Evolutionary conservation across 1,140 invertebrate genomes (phyloP), one percentile per base, ranked within the genome.

Genomic region (Drosophila bipectinata): DNA sequence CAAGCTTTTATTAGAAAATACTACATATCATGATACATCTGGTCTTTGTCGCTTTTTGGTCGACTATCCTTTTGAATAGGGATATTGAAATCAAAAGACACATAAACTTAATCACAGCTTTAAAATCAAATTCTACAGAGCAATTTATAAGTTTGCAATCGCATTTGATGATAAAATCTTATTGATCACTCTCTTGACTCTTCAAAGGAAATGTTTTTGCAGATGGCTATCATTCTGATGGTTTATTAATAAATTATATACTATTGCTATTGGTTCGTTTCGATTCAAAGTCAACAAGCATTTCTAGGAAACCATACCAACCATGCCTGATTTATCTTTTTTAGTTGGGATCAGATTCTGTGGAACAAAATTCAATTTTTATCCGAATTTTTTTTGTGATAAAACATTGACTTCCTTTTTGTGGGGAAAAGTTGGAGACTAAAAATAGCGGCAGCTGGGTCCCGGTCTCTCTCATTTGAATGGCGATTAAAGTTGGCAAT

Each of bases 401-500:
- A n/a, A 12, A 34, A 10, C 32, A 10, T 34, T 34, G 7, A 34
- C 32, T 34, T 34, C 1, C 32, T 34, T 34, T 34, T 34, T 34
- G 8, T 34, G 10, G 8, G 9, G 32, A 37, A 37, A 37, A 37
- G 34, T 37, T 37, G 10, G 41, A 14, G 47, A 32, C 63, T 32
- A 62, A 64, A 67, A 67, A 67, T 64, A 64, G 48, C 39, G 39
- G 32, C 49, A 56, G 63, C 24, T 69, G 51, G 41, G 48, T 58
- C 9, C 8, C 0, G 24, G 4, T 0, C 3, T 2, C n/a, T 8
- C 2, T 26, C 24, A 15, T 21, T 45, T n/a, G 45, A 59, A 72
- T 73, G 63, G 64, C 68, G 69, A 61, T 77, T 64, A 81, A 77
- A 81, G 77, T 83, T 81, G 68, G 63, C 81, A 87, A 84, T 84